Evolutionary conservation across 2,797 vertebrate species (phyloP).

Genomic region (Lithobates pipiens): DNA sequence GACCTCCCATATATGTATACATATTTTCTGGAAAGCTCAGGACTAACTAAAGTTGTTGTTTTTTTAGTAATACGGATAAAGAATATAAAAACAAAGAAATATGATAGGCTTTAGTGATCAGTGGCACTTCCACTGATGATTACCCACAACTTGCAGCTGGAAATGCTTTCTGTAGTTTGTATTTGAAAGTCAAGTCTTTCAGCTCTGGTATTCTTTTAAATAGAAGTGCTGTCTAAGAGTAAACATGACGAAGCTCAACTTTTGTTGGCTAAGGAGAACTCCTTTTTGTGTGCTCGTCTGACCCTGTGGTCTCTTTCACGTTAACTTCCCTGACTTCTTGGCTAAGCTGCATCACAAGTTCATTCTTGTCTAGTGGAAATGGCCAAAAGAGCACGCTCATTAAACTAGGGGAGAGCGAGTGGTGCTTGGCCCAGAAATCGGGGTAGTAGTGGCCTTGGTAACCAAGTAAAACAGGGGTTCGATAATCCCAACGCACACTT

Average conservation of each 20-base stretch:
- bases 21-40: constrained; percentile 43
- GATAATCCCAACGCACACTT: too few relatives aligned
- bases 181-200: background rate
- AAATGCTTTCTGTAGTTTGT: background rate
- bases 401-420: too few relatives aligned
- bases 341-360: too few relatives aligned
- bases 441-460: too few relatives aligned
- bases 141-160: background rate
- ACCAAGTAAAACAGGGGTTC: too few relatives aligned
- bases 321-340: too few relatives aligned
- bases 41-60: constrained; percentile 2
- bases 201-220: too few relatives aligned
- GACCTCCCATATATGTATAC: background rate
- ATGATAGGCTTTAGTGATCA: background rate
- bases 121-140: too few relatives aligned
- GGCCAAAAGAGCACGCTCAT: too few relatives aligned
- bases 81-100: background rate
- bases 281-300: background rate
- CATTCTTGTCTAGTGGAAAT: too few relatives aligned
- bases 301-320: too few relatives aligned
- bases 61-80: background rate
- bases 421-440: too few relatives aligned
- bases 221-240: background rate
- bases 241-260: background rate
- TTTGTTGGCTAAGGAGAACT: background rate